Conservation (phyloP, 1,140 invertebrate genomes). For the Aphaenogaster floridana region DNA sequence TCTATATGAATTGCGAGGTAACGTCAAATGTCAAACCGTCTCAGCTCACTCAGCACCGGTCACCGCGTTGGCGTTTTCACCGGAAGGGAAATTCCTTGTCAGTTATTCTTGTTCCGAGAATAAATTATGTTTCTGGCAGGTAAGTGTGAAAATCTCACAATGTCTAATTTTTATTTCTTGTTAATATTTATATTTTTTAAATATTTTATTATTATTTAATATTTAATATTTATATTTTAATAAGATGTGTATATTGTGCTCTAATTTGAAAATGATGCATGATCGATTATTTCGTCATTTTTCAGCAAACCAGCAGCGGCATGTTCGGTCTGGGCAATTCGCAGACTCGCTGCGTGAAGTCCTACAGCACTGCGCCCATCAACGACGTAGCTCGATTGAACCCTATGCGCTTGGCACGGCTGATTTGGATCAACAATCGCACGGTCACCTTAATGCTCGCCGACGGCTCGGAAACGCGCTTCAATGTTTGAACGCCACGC, state of each 20-base stretch:
- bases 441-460: constrained; percentile 97
- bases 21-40: constrained; percentile 96
- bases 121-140: constrained; percentile 99
- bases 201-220: no score
- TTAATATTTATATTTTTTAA: not conserved
- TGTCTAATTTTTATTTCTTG: not conserved
- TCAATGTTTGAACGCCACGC: constrained; percentile 91
- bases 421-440: constrained; percentile 97
- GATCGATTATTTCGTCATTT: constrained; percentile 49
- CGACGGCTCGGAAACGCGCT: constrained; percentile 96
- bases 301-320: constrained; percentile 90
- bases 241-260: not conserved
- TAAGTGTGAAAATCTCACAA: constrained; percentile 85
- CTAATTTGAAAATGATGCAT: constrained; percentile 52
- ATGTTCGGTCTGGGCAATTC: constrained; percentile 97
- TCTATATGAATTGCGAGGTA: constrained; percentile 97
- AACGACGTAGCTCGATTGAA: constrained; percentile 95
- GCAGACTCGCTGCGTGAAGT: constrained; percentile 96
- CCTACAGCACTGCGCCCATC: constrained; percentile 96
- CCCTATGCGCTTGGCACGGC: constrained; percentile 94
- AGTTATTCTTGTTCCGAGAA: constrained; percentile 98
- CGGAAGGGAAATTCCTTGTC: constrained; percentile 98
- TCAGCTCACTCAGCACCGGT: constrained; percentile 95
- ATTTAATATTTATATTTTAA: not conserved
- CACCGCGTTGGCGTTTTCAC: constrained; percentile 97